phyloP scores from a whole-genome alignment of 2,113 vertebrate genomes.

The Bubo scandiacus region DNA sequence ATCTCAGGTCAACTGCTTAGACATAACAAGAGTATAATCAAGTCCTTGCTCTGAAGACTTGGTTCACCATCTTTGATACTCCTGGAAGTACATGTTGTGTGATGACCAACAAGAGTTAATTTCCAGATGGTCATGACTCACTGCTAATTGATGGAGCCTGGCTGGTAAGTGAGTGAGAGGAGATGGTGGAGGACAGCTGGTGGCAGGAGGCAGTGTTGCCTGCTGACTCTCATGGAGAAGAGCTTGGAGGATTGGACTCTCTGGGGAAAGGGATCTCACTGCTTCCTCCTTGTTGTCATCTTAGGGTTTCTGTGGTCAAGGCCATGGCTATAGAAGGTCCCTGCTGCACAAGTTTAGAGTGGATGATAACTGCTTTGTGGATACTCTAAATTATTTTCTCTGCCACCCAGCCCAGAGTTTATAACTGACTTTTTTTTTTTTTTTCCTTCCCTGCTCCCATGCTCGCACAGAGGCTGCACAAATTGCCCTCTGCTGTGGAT shows the following conservation, averaged over 20 bases:
- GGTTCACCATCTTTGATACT: neutral
- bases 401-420: neutral
- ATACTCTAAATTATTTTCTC: neutral
- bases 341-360: neutral
- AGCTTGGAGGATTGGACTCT: neutral
- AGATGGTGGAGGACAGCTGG: neutral
- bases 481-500: neutral
- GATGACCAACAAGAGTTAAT: neutral
- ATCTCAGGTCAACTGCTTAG: neutral
- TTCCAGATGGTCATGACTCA: neutral
- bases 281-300: neutral
- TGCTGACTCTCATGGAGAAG: neutral
- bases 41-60: neutral
- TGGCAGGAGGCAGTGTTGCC: neutral
- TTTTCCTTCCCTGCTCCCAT: neutral
- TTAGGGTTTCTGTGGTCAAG: neutral
- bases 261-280: neutral
- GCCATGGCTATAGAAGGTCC: neutral
- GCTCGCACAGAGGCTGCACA: neutral
- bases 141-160: neutral
- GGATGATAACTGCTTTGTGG: neutral
- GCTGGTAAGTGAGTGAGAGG: neutral
- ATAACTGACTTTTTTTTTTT: neutral
- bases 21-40: neutral
- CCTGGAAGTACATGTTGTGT: neutral